phyloP scores from a whole-genome alignment of 2,113 vertebrate species.

The Semnornis frantzii region DNA sequence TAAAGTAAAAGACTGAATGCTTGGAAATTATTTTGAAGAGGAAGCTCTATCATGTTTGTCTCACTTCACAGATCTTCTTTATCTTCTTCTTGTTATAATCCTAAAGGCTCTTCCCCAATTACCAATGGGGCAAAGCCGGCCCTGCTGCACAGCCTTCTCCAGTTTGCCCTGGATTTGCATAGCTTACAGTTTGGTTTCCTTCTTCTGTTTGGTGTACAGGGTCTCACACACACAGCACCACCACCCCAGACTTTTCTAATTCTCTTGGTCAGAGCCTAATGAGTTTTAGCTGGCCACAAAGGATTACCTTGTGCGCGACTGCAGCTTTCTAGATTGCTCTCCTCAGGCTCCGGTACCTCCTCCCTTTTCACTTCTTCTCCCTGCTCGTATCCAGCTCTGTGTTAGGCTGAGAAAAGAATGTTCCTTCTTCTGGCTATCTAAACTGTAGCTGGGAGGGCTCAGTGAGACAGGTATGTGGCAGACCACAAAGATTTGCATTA shows the following conservation, averaged over 20 bases:
- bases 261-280: neutral
- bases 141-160: rapidly evolving
- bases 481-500: neutral
- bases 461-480: neutral
- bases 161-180: neutral
- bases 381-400: neutral
- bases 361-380: neutral
- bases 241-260: neutral
- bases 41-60: neutral
- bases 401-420: neutral
- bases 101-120: neutral
- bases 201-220: neutral
- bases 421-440: neutral
- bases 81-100: neutral
- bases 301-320: neutral
- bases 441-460: neutral
- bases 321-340: neutral
- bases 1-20: neutral
- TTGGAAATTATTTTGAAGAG: neutral
- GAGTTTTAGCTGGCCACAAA: neutral
- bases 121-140: neutral
- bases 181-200: neutral
- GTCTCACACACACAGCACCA: neutral
- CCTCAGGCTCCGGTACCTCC: neutral
- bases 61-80: neutral